Base-by-base conservation (phyloP, 2,113 vertebrate species). In the Tupaia chinensis region DNA sequence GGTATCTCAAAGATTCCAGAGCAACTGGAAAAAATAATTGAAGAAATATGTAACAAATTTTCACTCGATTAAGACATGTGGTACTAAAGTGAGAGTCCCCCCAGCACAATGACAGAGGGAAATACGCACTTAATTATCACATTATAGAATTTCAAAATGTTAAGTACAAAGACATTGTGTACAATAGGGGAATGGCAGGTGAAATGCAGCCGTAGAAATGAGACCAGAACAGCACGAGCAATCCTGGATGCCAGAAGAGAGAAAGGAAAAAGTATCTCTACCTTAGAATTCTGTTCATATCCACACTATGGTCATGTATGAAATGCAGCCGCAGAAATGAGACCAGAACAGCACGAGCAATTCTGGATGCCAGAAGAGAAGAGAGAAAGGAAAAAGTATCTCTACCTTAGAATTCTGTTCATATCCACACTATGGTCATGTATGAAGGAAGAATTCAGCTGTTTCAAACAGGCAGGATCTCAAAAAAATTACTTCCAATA, bases 341-440 rank as follows among this genome's bases (percentile, higher is more conserved):
- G 27, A 61, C 12, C 32, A 82, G 27, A 86, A 27, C 17, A 83
- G 4, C 1, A 0, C 14, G 13, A 20, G 32, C 22, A 23, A 66
- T 0, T 0, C 34, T 70, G 58, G 84, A 74, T 13, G 10, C 22
- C 54, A 16, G 5, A 80, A 53, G 74, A 69, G 15, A 74, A 63
- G 17, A 73, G 12, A 81, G 14, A 72, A 78, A 19, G 54, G 63
- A 89, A 94, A 32, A 32, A 91, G 92, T 61, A 63, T 61, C 70
- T 95, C 69, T 89, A 77, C 63, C 27, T 95, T 81, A 81, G 54
- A 78, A 97, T 97, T 96, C 63, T 88, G 7, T 65, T 86, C 63
- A 76, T 58, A 91, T 1, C 6, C 13, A 29, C 78, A 87, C 13
- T 61, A 87, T 93, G 96, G 34, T 91, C 74, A 91, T 16, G 2